Base-by-base conservation (phyloP, 2,888 invertebrate species). In the Mesochorus sp. region DNA sequence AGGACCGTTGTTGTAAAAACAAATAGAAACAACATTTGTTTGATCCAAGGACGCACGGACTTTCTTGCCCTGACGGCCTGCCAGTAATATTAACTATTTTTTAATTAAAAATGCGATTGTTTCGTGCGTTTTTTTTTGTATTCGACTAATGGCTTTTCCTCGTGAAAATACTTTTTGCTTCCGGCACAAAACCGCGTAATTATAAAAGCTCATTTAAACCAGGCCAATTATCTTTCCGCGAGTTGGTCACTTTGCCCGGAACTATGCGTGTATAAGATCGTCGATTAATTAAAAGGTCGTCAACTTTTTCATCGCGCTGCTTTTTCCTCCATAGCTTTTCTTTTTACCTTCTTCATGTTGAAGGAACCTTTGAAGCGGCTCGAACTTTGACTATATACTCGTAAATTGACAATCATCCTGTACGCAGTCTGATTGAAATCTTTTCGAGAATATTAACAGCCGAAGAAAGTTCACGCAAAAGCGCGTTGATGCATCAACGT, bases 401-500 rank as follows among this genome's bases (percentile, higher is more conserved):
- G 47, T 44, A 62, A 62, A 47, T 72, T 64, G 19, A 47, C 55
- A 47, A 62, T 64, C 34, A 47, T 51, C 28, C 39, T 26, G 28
- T 19, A 14, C 39, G 61, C 42, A 19, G 24, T 10, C 37, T 10
- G 12, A 12, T 37, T 31, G 31, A 31, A 31, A 31, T 31, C 31
- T 37, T 37, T 37, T 37, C 12, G 37, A 4, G 37, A 37, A n/a
- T n/a, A n/a, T n/a, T n/a, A n/a, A n/a, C n/a, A n/a, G n/a, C n/a
- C n/a, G n/a, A n/a, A n/a, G n/a, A n/a, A n/a, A n/a, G n/a, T n/a
- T n/a, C n/a, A n/a, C n/a, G 26, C 37, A n/a, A 42, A 66, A 53
- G 14, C n/a, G n/a, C 26, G 6, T n/a, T 51, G 49, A 51, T n/a
- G 26, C 49, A 26, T 51, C 49, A 26, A 12, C 49, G 26, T 51